A percentile compares a stretch with the other conserved stretches of the same genome.
phyloP scores from a whole-genome alignment of 2,888 invertebrate species.

The Gnatocerus cornutus region DNA sequence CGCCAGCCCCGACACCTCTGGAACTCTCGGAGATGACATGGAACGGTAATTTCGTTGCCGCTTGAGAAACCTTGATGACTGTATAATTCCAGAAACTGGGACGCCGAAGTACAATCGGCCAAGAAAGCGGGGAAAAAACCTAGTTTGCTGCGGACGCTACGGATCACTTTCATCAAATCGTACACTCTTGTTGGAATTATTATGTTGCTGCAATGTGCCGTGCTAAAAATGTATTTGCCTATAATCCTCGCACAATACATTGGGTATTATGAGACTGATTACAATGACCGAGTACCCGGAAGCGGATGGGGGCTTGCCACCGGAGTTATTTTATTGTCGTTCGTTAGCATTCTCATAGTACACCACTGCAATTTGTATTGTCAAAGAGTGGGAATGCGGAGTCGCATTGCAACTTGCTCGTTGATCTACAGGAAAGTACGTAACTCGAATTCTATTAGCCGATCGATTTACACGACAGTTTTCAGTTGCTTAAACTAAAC shows the following conservation, averaged over 20 bases:
- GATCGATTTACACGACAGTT: neutral
- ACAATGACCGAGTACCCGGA: constrained; percentile 70
- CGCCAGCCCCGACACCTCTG: constrained; percentile 77
- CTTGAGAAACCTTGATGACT: neutral
- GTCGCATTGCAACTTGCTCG: constrained; percentile 85
- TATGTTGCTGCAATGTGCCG: constrained; percentile 74
- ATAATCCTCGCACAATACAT: constrained; percentile 77
- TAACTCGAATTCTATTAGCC: neutral
- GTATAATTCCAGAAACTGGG: constrained; percentile 74
- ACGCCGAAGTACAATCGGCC: constrained; percentile 73
- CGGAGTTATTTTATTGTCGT: constrained; percentile 75
- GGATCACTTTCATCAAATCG: constrained; percentile 76
- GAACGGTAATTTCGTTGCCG: constrained; percentile 71
- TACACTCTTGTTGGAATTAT: constrained; percentile 77
- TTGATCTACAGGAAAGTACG: constrained; percentile 88
- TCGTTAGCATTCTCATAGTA: constrained; percentile 76
- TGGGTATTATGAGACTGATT: constrained; percentile 73
- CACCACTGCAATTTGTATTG: constrained; percentile 77
- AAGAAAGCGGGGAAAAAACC: constrained; percentile 74
- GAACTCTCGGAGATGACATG: constrained; percentile 78
- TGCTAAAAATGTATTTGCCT: constrained; percentile 78
- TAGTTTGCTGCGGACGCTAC: constrained; percentile 75
- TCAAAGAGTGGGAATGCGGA: constrained; percentile 82
- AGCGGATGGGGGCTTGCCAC: constrained; percentile 81
- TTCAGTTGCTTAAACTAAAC: constrained; percentile 77